Percentiles rank a stretch among this genome's conserved stretches.
phyloP scores from a whole-genome alignment of 2,113 vertebrate genomes.

The Phodopus roborovskii region DNA sequence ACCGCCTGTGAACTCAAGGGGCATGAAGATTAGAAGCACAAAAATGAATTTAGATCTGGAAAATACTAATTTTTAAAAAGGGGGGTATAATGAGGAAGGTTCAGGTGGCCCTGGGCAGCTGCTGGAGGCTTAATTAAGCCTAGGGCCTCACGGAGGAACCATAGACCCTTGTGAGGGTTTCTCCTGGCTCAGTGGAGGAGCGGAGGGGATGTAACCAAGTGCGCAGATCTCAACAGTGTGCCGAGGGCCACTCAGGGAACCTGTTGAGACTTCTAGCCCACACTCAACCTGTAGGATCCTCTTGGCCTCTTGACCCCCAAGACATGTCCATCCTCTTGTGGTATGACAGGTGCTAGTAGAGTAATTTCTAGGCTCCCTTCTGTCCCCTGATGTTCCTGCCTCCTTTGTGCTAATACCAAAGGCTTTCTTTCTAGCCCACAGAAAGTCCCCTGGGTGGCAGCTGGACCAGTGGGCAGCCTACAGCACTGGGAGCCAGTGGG shows the following conservation, averaged over 20 bases:
- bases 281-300: neutral
- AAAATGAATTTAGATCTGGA: constrained; percentile 45
- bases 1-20: neutral
- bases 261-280: neutral
- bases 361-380: neutral
- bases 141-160: too few species aligned
- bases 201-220: too few species aligned
- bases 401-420: neutral
- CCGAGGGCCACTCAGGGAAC: neutral
- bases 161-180: neutral
- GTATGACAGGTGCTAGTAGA: rapidly evolving
- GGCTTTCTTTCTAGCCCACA: neutral
- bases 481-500: neutral
- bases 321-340: neutral
- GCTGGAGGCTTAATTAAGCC: neutral
- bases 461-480: neutral
- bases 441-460: neutral
- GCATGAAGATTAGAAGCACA: constrained; percentile 1
- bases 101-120: neutral
- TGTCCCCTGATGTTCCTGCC: neutral
- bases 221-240: neutral
- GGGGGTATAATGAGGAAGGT: neutral
- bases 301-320: neutral
- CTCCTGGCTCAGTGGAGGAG: neutral
- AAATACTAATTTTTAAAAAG: neutral